These are phyloP conservation scores for Nymphicus hollandicus DNA, from an alignment of 2,113 vertebrate genomes.

Conservation along the genomic window DNA sequence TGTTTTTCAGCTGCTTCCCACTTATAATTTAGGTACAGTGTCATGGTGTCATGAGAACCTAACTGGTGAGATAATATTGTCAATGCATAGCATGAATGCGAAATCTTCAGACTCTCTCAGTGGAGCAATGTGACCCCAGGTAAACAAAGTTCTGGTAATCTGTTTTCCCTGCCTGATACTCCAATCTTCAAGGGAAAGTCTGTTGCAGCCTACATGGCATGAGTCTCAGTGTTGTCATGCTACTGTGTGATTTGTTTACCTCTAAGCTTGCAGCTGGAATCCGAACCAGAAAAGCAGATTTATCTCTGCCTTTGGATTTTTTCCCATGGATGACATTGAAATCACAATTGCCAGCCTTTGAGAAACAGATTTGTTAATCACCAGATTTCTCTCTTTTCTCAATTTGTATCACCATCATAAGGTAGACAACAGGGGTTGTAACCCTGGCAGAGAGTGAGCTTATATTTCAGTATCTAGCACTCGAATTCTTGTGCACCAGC, in stretches of 20 bases:
- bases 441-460: background rate
- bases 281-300: background rate
- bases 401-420: background rate
- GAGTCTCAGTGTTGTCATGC: background rate
- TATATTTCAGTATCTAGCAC: background rate
- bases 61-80: background rate
- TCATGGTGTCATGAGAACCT: background rate
- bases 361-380: background rate
- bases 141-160: background rate
- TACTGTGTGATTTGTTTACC: background rate
- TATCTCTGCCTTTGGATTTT: background rate
- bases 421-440: background rate
- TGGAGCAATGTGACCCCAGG: background rate
- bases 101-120: background rate
- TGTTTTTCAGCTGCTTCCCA: background rate
- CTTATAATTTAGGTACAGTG: background rate
- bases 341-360: background rate
- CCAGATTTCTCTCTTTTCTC: background rate
- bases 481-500: background rate
- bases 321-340: background rate
- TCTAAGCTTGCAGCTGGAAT: background rate
- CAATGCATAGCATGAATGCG: background rate
- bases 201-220: background rate
- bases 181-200: background rate
- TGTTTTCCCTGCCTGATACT: background rate